These are phyloP conservation scores for Hylia prasina DNA, from an alignment of 2,113 vertebrate species.

Conservation along the genomic window DNA sequence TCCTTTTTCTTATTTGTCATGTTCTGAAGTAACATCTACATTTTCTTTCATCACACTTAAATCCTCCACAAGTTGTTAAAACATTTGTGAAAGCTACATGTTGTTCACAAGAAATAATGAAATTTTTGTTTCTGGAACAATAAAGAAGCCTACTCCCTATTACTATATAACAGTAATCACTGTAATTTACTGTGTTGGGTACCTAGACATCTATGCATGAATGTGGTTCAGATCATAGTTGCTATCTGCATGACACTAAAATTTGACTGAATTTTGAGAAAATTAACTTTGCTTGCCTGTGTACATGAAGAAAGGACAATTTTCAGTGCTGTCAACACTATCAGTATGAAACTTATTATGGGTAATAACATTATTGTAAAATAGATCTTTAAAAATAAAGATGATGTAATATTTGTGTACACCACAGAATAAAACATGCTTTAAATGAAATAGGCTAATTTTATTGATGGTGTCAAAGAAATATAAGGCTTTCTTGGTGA, in stretches of 20 bases:
- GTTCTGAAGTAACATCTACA: neutral
- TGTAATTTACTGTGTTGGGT: neutral
- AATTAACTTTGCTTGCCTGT: neutral
- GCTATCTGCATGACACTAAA: neutral
- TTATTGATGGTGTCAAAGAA: neutral
- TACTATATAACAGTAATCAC: neutral
- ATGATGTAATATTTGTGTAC: neutral
- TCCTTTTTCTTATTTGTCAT: neutral
- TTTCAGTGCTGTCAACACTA: neutral
- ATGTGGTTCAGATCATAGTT: neutral
- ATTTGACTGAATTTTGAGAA: neutral
- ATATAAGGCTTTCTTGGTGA: neutral
- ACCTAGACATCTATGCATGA: neutral
- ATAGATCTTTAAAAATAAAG: constrained; percentile 26
- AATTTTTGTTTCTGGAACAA: neutral
- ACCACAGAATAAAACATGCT: neutral
- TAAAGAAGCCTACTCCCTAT: neutral
- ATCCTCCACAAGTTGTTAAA: neutral
- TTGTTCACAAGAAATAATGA: neutral
- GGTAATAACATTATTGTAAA: constrained; percentile 20
- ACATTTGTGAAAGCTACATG: neutral
- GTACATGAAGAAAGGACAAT: neutral
- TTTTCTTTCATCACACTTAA: neutral
- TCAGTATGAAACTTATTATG: neutral
- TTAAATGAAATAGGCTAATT: neutral